Base-by-base conservation (phyloP, 2,888 invertebrate genomes). In the Gymnocheta viridis region DNA sequence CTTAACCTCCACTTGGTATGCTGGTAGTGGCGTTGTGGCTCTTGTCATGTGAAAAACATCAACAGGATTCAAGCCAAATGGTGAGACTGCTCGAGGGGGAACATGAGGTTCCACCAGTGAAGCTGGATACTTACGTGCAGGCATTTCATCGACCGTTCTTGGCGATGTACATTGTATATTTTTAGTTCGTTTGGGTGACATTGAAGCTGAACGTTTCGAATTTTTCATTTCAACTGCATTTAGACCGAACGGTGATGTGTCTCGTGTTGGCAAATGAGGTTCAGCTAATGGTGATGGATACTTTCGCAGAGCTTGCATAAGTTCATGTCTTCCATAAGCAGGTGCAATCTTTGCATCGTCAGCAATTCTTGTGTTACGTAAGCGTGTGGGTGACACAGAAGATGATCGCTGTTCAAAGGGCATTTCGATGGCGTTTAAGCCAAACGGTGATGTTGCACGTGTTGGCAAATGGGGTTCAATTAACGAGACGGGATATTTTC, bases 381-480 rank as follows among this genome's bases (percentile, higher is more conserved):
- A 2, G 22, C 41, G 58, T 32, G 66, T 32, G 7, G 74, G 82
- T 32, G 82, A 82, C n/a, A 49, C n/a, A 9, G 76, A 70, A 17
- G 22, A 2, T 64, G 76, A 72, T 47, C 66, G 70, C 24, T 51
- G 77, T 38, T 72, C 44, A 10, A 47, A 54, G 6, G 66, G 51
- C 0, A 70, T 58, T 32, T 74, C 44, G 7, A 87, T 85, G 0
- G 86, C 85, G 82, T 89, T 89, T 3, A 89, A 85, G 1, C 88
- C 89, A 17, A 87, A 89, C 1, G 89, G 89, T 0, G 89, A 88
- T 56, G 87, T 87, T 78, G 87, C 77, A 27, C 88, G 87, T 29
- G 86, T 85, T 0, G 87, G 66, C 14, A 81, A 58, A 44, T 82
- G 83, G 9, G 82, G 78, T 14, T 76, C 67, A 38, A 62, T 74